These are phyloP conservation scores for Drosophila yakuba DNA, from an alignment of 1,140 invertebrate genomes.

Conservation along the genomic window DNA sequence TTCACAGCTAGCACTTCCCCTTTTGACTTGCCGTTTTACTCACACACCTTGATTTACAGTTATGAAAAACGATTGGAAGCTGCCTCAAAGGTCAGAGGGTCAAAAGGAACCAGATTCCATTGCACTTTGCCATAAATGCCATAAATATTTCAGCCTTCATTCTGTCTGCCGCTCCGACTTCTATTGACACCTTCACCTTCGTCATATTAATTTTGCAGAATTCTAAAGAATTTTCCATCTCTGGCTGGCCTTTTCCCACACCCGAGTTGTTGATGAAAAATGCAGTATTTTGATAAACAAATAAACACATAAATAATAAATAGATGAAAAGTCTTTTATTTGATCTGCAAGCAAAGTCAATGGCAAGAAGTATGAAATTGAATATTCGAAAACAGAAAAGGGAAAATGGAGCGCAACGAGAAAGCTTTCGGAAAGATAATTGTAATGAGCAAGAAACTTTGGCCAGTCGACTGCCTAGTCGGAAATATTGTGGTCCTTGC, in stretches of 20 bases:
- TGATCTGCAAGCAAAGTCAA: not conserved
- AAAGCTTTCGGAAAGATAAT: slow-evolving; percentile 47
- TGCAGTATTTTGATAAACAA: slow-evolving; percentile 34
- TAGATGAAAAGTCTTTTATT: slow-evolving; percentile 1
- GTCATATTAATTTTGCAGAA: slow-evolving; percentile 18
- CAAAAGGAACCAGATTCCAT: slow-evolving; percentile 16
- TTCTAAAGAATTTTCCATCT: not conserved
- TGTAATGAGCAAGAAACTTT: slow-evolving; percentile 45
- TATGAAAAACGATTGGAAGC: slow-evolving; percentile 39
- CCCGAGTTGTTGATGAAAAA: slow-evolving; percentile 6
- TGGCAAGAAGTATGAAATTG: slow-evolving; percentile 17
- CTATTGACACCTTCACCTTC: slow-evolving; percentile 22
- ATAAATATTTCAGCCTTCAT: slow-evolving; percentile 21
- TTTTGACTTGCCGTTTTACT: slow-evolving; percentile 4
- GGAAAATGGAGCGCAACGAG: not conserved
- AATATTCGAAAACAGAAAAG: not conserved
- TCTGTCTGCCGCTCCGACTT: not conserved
- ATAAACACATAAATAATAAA: slow-evolving; percentile 46
- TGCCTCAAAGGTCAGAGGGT: slow-evolving; percentile 25
- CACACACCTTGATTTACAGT: not conserved
- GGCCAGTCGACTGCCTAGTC: slow-evolving; percentile 30
- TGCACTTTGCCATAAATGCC: slow-evolving; percentile 15
- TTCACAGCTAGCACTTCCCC: slow-evolving; percentile 12
- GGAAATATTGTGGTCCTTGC: slow-evolving; percentile 1
- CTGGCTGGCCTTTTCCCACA: not conserved